Base-by-base conservation (phyloP, 2,113 vertebrate species). In the Erythrocebus patas region DNA sequence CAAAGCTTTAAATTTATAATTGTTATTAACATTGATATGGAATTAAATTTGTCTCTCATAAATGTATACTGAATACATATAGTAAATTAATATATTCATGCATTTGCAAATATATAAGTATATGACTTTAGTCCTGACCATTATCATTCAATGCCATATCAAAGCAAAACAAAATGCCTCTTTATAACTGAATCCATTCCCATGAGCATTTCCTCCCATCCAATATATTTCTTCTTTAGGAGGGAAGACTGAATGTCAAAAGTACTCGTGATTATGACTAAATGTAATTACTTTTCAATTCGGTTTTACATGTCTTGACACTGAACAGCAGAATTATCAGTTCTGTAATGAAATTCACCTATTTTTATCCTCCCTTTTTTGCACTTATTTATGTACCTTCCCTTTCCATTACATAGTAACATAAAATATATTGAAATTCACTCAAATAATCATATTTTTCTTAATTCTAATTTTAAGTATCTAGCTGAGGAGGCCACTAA, bases 331-430 rank as follows among this genome's bases (percentile, higher is more conserved):
- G 20, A 86, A 68, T 4, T 50, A n/a, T 72, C 35, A 40, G 10
- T 22, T 72, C 10, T 72, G 11, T 59, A 59, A 4, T 57, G 8
- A 23, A 43, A 48, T 48, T 91, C 17, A 57, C 25, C 10, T 59
- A 12, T 79, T 86, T 90, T 68, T 81, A 35, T 2, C 6, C 35
- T 81, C 22, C 17, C 18, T 0, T 57, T 12, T 40, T 61, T 79
- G 23, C 0, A 59, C 2, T 38, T 40, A 9, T 27, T 59, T 55
- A 40, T 35, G 2, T 85, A 11, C 20, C 0, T 4, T 35, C 22
- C 25, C 6, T 80, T 32, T 2, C 20, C 45, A 25, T 8, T 16
- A 14, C 7, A 43, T 20, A 52, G 43, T 43, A 43, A 43, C 16
- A 35, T 68, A 25, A 84, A 66, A 57, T 10, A 30, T 30, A 11